A percentile compares a stretch with the other conserved stretches of the same genome.
These are phyloP conservation scores for Geodia barretti DNA, from an alignment of 37 sponge, comb jelly and placozoan species.

Conservation along the genomic window DNA sequence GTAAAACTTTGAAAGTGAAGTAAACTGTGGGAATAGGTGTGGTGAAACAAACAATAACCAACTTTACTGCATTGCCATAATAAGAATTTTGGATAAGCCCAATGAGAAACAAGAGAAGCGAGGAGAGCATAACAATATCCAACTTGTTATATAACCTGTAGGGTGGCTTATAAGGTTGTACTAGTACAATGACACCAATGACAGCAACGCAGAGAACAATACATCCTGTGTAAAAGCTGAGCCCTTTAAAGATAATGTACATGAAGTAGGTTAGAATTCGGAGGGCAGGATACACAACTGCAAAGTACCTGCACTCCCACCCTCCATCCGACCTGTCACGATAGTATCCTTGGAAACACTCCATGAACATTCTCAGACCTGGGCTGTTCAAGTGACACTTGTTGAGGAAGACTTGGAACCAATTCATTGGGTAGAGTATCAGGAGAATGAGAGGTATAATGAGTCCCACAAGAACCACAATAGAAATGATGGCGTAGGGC, in stretches of 20 bases:
- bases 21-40: background rate
- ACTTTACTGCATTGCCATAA: no score
- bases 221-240: background rate
- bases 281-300: background rate
- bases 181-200: background rate
- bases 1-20: background rate
- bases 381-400: background rate
- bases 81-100: background rate
- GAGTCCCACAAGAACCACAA: background rate
- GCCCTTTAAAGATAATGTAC: background rate
- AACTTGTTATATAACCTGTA: background rate
- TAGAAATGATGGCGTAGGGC: background rate
- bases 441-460: conserved; percentile 3
- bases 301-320: conserved; percentile 1
- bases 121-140: background rate
- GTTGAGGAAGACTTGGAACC: background rate
- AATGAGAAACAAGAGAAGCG: background rate
- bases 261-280: background rate
- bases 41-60: no score
- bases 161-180: background rate
- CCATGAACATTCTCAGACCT: background rate
- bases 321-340: background rate
- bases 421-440: background rate
- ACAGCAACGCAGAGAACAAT: background rate
- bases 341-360: conserved; percentile 4